Conservation (phyloP, 2,797 vertebrate genomes). For the Gambelia wislizenii region DNA sequence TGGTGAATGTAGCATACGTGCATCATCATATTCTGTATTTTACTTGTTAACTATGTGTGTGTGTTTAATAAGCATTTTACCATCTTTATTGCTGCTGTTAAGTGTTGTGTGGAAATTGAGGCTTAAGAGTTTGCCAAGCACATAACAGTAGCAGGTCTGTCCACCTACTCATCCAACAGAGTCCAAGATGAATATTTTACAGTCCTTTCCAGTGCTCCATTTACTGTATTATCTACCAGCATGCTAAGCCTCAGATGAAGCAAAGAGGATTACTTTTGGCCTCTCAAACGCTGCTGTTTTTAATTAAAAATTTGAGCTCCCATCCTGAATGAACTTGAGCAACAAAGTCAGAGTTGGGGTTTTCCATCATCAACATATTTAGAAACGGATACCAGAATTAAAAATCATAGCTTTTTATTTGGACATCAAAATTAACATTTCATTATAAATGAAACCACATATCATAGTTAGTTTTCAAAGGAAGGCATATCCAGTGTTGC, state of each 20-base stretch:
- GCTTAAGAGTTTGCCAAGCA: neutral
- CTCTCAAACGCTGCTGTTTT: slow-evolving; percentile 5
- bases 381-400: neutral
- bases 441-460: neutral
- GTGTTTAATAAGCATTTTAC: neutral
- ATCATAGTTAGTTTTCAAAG: neutral
- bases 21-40: neutral
- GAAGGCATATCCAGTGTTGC: neutral
- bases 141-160: neutral
- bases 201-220: neutral
- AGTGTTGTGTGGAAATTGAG: neutral
- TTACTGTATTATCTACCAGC: neutral
- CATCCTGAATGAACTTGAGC: slow-evolving; percentile 4
- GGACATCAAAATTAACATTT: neutral
- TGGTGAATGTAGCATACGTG: neutral
- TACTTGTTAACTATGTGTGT: neutral
- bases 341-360: no score
- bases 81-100: neutral
- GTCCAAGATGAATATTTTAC: neutral
- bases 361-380: neutral
- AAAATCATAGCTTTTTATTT: neutral
- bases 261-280: slow-evolving; percentile 16
- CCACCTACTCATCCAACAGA: neutral
- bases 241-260: neutral
- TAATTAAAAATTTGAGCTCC: neutral